Percentiles rank a stretch among this genome's conserved stretches.
phyloP scores from a whole-genome alignment of 2,888 invertebrate genomes.

The Clunio marinus region DNA sequence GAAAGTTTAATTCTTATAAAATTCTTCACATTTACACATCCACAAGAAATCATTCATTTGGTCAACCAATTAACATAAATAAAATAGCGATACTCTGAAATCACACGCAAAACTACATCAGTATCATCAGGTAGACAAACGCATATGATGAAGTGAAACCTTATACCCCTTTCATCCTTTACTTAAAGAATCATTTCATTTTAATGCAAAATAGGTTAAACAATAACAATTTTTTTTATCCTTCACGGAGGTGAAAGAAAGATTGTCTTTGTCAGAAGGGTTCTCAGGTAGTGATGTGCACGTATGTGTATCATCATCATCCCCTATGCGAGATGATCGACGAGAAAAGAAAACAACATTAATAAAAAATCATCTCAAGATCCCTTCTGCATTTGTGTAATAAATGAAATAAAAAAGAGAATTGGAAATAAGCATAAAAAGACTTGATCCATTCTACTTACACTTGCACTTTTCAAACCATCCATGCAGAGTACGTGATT shows the following conservation, averaged over 20 bases:
- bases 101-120: constrained; percentile 3
- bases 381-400: constrained; percentile 17
- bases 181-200: constrained; percentile 31
- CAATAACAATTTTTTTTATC: constrained; percentile 25
- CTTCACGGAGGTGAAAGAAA: constrained; percentile 11
- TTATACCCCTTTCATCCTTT: constrained; percentile 12
- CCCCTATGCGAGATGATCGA: neutral
- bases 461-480: constrained; percentile 33
- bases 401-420: neutral
- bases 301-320: constrained; percentile 5
- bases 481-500: constrained; percentile 35
- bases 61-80: constrained; percentile 3
- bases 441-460: constrained; percentile 35
- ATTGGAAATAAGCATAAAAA: neutral
- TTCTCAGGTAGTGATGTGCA: constrained; percentile 2
- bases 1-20: neutral
- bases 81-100: constrained; percentile 3
- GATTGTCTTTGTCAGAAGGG: neutral
- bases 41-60: neutral
- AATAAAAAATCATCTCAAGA: constrained; percentile 7
- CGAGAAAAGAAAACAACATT: neutral
- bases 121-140: neutral
- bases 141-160: constrained; percentile 33
- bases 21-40: neutral
- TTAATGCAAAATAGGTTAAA: constrained; percentile 36